These are phyloP conservation scores for Antigone vipio DNA, from an alignment of 2,113 vertebrate genomes.

Conservation along the genomic window DNA sequence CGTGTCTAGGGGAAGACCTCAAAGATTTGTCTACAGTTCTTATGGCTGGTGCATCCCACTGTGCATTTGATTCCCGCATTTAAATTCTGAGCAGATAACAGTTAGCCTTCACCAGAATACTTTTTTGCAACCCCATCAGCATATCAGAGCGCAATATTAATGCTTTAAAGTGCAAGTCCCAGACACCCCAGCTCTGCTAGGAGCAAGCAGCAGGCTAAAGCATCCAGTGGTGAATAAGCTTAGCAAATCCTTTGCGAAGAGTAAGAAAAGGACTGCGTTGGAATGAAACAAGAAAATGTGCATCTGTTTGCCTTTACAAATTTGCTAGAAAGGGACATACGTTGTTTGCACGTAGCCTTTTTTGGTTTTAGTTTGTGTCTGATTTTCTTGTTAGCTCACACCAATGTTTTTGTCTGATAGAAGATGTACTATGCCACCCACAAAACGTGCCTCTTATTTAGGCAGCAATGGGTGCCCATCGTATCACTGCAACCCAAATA, in stretches of 20 bases:
- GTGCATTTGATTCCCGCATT: not conserved
- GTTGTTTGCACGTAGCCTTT: not conserved
- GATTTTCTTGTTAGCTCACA: not conserved
- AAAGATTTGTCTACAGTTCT: not conserved
- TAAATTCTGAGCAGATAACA: slow-evolving; percentile 22
- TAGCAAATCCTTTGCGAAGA: not conserved
- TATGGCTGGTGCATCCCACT: not conserved
- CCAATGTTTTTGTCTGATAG: not conserved
- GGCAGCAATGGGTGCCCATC: not conserved
- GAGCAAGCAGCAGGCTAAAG: not conserved
- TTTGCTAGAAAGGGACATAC: not conserved
- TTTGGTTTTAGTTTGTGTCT: not conserved
- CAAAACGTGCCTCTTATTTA: not conserved
- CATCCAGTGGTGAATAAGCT: not conserved
- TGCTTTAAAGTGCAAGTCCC: not conserved
- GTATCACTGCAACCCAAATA: accelerated
- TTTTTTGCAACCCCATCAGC: not conserved
- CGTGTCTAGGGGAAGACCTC: not conserved
- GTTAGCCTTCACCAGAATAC: not conserved
- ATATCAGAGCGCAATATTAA: slow-evolving; percentile 11
- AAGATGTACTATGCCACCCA: not conserved
- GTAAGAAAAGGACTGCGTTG: not conserved
- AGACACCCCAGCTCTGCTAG: not conserved
- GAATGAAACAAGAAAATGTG: not conserved
- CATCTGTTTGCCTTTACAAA: not conserved